Base-by-base conservation (phyloP, 2,797 vertebrate genomes). In the Otolemur crassicaudatus region DNA sequence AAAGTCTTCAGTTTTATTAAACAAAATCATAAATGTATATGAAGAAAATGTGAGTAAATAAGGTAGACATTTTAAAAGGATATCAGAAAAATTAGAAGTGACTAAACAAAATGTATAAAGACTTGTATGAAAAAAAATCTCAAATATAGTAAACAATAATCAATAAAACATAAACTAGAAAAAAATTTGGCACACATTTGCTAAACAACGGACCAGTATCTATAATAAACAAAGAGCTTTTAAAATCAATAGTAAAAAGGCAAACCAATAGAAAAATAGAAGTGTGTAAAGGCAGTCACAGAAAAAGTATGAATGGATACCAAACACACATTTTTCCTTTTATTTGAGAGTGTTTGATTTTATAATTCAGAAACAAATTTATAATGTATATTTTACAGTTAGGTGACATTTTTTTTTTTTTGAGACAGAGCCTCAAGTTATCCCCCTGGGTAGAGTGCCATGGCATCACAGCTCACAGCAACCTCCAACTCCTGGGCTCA, bases 281-380 rank as follows among this genome's bases (percentile, higher is more conserved):
- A 87, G 56, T 87, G 31, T 27, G 34, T 20, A 60, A 84, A 88
- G 29, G 56, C 25, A 92, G 25, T 58, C 49, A 90, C 53, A 58
- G n/a, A 76, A 81, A 34, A 82, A 67, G 63, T 60, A 31, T 63
- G 22, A 92, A 22, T 79, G 23, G 20, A 75, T 80, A 80, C 13
- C n/a, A 95, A 37, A 49, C 6, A 87, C 56, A 60, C 29, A 29
- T 60, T 63, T 87, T 90, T 90, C 34, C 31, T 76, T 92, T 76
- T 73, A 34, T 65, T 86, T 87, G 12, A 70, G n/a, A 23, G 60
- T 43, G 2, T 70, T 86, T 46, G 19, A 86, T 82, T 91, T 86
- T 56, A 72, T 84, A 84, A 75, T 87, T 87, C 70, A 96, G 49
- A 89, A 96, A 90, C 14, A 73, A 67, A 90, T 20, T 75, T 93